These are phyloP conservation scores for pig (Sus scrofa) DNA, from an alignment of 2,113 vertebrate genomes.

Conservation along the genomic window T2T-Sscrofa CM000820.6:48209501-48210000, in stretches of 20 bases:
- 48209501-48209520: neutral
- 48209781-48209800: neutral
- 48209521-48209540: neutral
- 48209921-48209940: neutral
- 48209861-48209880: neutral
- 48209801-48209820: neutral
- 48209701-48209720: neutral
- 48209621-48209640: neutral
- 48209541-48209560: neutral
- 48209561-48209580: neutral
- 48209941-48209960: neutral
- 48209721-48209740: neutral
- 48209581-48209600: neutral
- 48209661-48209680: neutral
- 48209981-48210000: neutral
- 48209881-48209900: neutral
- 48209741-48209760: neutral
- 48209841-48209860: neutral
- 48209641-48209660: neutral
- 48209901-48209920: neutral
- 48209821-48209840: neutral
- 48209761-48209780: too few species aligned
- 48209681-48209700: neutral
- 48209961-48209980: neutral
- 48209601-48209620: neutral